phyloP scores from a whole-genome alignment of 2,888 invertebrate species.

The Ormyrus thymus region DNA sequence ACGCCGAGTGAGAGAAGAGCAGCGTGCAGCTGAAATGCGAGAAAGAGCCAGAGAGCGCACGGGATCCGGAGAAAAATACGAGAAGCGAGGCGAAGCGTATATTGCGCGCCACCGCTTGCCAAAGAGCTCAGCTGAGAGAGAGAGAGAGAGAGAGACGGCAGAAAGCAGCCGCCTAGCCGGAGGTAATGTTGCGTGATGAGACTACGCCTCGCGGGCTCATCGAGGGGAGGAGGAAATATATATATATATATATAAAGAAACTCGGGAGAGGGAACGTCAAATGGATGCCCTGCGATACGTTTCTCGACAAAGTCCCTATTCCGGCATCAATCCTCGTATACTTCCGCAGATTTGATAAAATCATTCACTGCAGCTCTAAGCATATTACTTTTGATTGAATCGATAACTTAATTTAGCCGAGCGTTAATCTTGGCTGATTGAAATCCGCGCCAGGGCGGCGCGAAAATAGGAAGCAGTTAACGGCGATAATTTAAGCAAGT shows the following conservation, averaged over 20 bases:
- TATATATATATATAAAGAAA: conserved; percentile 41
- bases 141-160: conserved; percentile 14
- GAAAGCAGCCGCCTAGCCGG: conserved; percentile 8
- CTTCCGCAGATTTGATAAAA: too few species aligned
- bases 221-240: conserved; percentile 61
- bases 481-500: conserved; percentile 45
- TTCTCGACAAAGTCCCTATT: not conserved
- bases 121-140: conserved; percentile 12
- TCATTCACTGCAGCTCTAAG: too few species aligned
- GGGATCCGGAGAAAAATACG: conserved; percentile 41
- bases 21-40: conserved; percentile 38
- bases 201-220: conserved; percentile 72
- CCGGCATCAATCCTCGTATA: not conserved
- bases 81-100: conserved; percentile 28
- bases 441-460: too few species aligned
- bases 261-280: conserved; percentile 37
- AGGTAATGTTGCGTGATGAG: conserved; percentile 75
- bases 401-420: too few species aligned
- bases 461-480: conserved; percentile 48
- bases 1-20: conserved; percentile 37
- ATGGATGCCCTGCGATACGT: conserved; percentile 5
- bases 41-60: conserved; percentile 39
- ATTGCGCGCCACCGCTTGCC: conserved; percentile 27
- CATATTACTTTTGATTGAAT: too few species aligned
- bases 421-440: too few species aligned